Evolutionary conservation across 2,888 invertebrate species (phyloP).

Genomic region (Chamaedrilus cognettii): DNA sequence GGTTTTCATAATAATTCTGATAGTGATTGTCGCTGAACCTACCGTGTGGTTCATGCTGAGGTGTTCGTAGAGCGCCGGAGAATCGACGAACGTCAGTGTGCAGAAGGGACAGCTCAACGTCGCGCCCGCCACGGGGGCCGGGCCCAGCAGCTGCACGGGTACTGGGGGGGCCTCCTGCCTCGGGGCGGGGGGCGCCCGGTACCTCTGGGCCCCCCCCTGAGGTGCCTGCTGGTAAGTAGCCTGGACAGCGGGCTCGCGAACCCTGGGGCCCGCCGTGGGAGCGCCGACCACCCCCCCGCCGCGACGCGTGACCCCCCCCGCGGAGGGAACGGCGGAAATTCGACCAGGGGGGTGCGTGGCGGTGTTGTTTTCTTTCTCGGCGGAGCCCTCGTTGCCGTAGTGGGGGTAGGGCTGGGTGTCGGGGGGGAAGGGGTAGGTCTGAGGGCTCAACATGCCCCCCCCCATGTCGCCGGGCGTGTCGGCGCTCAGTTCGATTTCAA

Average conservation of each 20-base stretch:
- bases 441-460: background rate
- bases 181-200: background rate
- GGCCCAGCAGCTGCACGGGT: background rate
- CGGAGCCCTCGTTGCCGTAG: background rate
- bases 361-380: background rate
- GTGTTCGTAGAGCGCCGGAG: constrained; percentile 37
- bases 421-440: background rate
- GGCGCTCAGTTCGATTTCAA: constrained; percentile 34
- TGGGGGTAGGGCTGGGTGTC: background rate
- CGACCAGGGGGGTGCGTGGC: background rate
- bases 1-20: too few relatives aligned
- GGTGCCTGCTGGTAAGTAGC: background rate
- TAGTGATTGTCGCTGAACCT: background rate
- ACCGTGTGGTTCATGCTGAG: constrained; percentile 23
- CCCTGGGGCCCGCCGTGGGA: constrained; percentile 15
- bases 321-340: background rate
- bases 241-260: constrained; percentile 23
- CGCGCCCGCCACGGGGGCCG: background rate
- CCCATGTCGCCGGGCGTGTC: constrained; percentile 18
- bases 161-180: background rate
- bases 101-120: constrained; percentile 37
- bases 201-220: constrained; percentile 4
- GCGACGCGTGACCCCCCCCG: background rate
- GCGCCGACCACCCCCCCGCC: constrained; percentile 1
- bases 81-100: constrained; percentile 31